These are phyloP conservation scores for Pteropus rufus DNA, from an alignment of 2,797 vertebrate species.

Conservation along the genomic window DNA sequence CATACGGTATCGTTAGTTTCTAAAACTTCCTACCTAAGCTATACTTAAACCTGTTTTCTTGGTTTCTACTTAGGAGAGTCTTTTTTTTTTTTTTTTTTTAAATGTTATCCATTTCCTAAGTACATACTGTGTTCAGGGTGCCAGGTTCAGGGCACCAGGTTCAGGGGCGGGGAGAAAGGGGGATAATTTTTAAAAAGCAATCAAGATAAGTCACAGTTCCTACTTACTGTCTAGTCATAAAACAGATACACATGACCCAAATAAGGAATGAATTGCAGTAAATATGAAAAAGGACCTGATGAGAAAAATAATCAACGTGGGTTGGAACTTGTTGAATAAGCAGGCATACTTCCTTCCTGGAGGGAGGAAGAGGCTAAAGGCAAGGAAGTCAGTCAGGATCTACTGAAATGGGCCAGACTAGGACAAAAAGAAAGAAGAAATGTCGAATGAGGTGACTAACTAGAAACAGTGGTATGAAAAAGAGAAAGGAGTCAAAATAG, in stretches of 20 bases:
- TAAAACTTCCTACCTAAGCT: neutral
- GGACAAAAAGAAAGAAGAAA: neutral
- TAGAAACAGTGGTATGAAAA: neutral
- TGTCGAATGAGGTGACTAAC: neutral
- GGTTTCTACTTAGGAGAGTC: neutral
- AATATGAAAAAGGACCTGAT: neutral
- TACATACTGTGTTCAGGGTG: neutral
- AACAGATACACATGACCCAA: neutral
- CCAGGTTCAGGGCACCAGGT: neutral
- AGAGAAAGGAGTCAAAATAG: neutral
- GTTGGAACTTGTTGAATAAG: neutral
- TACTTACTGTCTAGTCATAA: neutral
- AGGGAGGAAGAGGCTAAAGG: neutral
- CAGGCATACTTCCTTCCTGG: neutral
- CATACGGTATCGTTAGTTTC: neutral
- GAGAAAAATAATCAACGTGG: neutral
- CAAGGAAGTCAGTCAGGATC: neutral
- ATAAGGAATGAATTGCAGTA: neutral
- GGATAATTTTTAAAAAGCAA: neutral
- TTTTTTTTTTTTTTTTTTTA: neutral
- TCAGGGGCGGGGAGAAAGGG: neutral
- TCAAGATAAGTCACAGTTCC: neutral
- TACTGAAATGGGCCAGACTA: neutral
- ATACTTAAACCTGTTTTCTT: neutral
- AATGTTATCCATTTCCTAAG: neutral